phyloP scores from a whole-genome alignment of 1,140 invertebrate species.

The Drosophila kanapiae region DNA sequence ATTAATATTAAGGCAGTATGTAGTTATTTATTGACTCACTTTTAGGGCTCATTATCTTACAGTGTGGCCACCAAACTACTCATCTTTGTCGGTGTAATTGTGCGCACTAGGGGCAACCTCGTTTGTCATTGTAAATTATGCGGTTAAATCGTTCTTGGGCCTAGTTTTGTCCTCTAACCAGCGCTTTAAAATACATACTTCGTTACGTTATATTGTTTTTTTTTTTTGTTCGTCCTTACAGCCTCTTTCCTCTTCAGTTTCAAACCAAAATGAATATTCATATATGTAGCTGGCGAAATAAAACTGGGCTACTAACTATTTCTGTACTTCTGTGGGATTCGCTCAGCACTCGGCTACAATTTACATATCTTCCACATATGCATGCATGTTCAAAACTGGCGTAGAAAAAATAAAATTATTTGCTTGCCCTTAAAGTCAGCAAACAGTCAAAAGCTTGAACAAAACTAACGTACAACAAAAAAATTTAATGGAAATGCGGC shows the following conservation, averaged over 20 bases:
- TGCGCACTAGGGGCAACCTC: slow-evolving; percentile 70
- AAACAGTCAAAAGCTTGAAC: slow-evolving; percentile 37
- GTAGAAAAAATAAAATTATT: slow-evolving; percentile 17
- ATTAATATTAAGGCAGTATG: too few relatives aligned
- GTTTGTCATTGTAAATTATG: slow-evolving; percentile 84
- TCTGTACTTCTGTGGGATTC: slow-evolving; percentile 35
- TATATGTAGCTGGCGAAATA: slow-evolving; percentile 33
- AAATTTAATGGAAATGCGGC: slow-evolving; percentile 23
- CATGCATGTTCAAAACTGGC: slow-evolving; percentile 7
- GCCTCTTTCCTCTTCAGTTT: neutral
- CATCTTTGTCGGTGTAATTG: slow-evolving; percentile 68
- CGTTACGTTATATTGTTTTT: neutral
- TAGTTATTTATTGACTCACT: too few relatives aligned
- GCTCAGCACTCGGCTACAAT: slow-evolving; percentile 42
- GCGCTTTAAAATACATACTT: slow-evolving; percentile 27
- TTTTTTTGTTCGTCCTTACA: neutral
- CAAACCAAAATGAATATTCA: slow-evolving; percentile 65
- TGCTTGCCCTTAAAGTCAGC: slow-evolving; percentile 37
- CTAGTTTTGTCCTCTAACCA: slow-evolving; percentile 32
- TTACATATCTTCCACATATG: slow-evolving; percentile 68
- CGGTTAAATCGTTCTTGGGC: slow-evolving; percentile 76
- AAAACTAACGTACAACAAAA: slow-evolving; percentile 3
- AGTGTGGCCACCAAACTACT: slow-evolving; percentile 14
- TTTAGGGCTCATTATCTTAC: neutral
- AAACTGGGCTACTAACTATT: slow-evolving; percentile 31